Percentiles rank a stretch among this genome's conserved stretches.
Conservation (phyloP, 2,113 vertebrate genomes). For the Psilopsiagon aymara region DNA sequence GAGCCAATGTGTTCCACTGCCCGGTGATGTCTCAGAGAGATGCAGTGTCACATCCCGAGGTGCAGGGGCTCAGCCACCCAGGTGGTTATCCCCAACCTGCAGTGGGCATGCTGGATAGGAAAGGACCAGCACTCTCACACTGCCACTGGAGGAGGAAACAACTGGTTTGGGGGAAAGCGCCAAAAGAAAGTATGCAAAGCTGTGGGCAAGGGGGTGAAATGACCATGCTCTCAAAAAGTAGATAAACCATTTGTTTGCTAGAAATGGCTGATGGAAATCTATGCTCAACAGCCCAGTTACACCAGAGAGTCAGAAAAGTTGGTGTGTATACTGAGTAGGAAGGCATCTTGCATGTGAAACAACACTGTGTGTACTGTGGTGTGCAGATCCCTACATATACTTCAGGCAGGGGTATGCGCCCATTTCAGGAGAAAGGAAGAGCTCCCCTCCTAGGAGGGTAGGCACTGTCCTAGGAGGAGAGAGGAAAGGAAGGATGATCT, state of each 20-base stretch:
- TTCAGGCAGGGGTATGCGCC: background rate
- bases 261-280: background rate
- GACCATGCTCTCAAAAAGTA: background rate
- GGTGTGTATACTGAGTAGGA: background rate
- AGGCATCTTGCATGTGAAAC: background rate
- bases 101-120: fast-evolving
- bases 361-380: background rate
- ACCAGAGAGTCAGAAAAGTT: background rate
- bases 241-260: background rate
- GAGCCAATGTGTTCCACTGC: background rate
- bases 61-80: background rate
- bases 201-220: background rate
- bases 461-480: background rate
- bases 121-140: fast-evolving
- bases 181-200: background rate
- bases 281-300: background rate
- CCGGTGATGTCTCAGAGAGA: fast-evolving
- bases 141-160: background rate
- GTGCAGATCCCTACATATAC: background rate
- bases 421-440: background rate
- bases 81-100: background rate
- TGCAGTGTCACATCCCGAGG: fast-evolving
- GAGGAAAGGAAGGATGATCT: background rate
- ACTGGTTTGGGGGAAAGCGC: background rate
- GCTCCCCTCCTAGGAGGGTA: background rate